A percentile compares a stretch with the other conserved stretches of the same genome.
phyloP scores from a whole-genome alignment of 2,888 invertebrate genomes.

The Acleris sparsana region DNA sequence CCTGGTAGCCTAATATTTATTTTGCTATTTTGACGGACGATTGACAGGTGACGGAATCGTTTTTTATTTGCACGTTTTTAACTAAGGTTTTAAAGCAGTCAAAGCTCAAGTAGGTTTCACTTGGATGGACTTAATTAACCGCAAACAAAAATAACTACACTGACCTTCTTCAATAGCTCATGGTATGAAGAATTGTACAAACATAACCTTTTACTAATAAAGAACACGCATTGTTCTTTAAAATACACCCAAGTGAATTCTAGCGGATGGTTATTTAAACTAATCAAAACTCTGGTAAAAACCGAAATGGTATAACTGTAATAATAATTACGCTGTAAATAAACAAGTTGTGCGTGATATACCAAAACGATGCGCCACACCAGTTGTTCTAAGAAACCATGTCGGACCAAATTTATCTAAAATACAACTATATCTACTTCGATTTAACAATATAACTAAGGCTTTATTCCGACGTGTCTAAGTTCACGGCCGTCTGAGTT shows the following conservation, averaged over 20 bases:
- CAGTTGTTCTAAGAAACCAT: constrained; percentile 19
- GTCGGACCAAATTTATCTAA: not conserved
- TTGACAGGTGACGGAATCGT: constrained; percentile 17
- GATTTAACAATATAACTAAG: not conserved
- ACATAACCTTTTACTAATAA: too few relatives aligned
- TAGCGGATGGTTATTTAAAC: constrained; percentile 16
- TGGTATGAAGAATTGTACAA: too few relatives aligned
- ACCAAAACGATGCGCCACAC: constrained; percentile 15
- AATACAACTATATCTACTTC: not conserved
- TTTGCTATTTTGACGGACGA: constrained; percentile 20
- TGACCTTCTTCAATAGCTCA: too few relatives aligned
- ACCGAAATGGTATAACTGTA: constrained; percentile 27
- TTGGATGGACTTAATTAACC: not conserved
- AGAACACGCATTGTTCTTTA: not conserved
- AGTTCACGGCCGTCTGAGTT: not conserved
- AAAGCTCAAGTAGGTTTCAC: constrained; percentile 19
- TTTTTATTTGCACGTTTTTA: constrained; percentile 7
- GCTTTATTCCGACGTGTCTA: not conserved
- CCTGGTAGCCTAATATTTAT: constrained; percentile 9
- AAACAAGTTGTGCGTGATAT: constrained; percentile 8
- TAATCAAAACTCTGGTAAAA: constrained; percentile 19
- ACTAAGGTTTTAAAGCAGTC: constrained; percentile 1
- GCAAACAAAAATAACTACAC: too few relatives aligned
- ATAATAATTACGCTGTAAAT: constrained; percentile 15
- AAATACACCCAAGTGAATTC: not conserved